Percentiles rank a stretch among this genome's conserved stretches.
These are phyloP conservation scores for Cantharis lateralis DNA, from an alignment of 2,888 invertebrate genomes.

Conservation along the genomic window DNA sequence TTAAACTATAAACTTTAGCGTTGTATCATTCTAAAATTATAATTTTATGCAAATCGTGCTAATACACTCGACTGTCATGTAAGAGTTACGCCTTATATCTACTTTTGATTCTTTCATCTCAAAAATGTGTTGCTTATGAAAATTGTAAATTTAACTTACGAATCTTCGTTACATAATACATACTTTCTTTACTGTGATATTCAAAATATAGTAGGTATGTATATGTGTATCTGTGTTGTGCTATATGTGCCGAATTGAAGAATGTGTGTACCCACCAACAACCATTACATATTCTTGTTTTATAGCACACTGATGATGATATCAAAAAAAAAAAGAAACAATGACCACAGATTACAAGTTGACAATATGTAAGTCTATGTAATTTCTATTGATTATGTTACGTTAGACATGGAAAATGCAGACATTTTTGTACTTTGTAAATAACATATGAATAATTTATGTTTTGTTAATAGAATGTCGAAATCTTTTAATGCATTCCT, in stretches of 20 bases:
- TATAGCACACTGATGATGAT: slow-evolving; percentile 25
- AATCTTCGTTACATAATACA: neutral
- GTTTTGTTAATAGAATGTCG: slow-evolving; percentile 20
- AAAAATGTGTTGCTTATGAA: slow-evolving; percentile 43
- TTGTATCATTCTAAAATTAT: neutral
- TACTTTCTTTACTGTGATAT: slow-evolving; percentile 56
- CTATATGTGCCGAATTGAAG: slow-evolving; percentile 48
- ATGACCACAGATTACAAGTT: slow-evolving; percentile 36
- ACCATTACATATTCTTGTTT: slow-evolving; percentile 28
- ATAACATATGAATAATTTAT: slow-evolving; percentile 9
- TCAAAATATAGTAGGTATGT: slow-evolving; percentile 53
- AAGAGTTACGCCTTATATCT: slow-evolving; percentile 45
- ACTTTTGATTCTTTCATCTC: slow-evolving; percentile 36
- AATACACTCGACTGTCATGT: slow-evolving; percentile 27
- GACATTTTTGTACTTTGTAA: slow-evolving; percentile 32
- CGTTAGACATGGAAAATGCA: slow-evolving; percentile 32
- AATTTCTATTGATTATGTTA: slow-evolving; percentile 30
- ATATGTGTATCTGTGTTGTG: slow-evolving; percentile 52
- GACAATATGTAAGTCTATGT: slow-evolving; percentile 39
- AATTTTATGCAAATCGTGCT: slow-evolving; percentile 22
- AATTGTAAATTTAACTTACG: slow-evolving; percentile 26
- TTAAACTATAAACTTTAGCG: neutral
- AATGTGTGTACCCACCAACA: slow-evolving; percentile 35
- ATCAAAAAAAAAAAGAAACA: slow-evolving; percentile 17
- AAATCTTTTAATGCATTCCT: slow-evolving; percentile 22